These are phyloP conservation scores for Agonopterix alstromeriana DNA, from an alignment of 2,888 invertebrate species.

Conservation along the genomic window DNA sequence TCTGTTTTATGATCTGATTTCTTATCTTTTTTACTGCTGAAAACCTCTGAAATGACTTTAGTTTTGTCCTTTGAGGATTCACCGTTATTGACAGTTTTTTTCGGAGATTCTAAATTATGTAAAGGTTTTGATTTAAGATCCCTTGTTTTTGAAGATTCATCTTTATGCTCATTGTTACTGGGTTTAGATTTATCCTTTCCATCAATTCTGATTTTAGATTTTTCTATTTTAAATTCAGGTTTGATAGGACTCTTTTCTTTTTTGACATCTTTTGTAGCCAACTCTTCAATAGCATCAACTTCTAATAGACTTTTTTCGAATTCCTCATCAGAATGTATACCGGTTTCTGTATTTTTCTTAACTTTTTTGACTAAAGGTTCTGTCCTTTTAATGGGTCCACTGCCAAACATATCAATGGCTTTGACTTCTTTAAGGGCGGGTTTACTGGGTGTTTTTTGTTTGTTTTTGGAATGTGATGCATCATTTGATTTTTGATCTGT, in stretches of 20 bases:
- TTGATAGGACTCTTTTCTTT: conserved; percentile 5
- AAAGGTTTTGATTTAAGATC: too few relatives aligned
- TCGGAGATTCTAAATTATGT: too few relatives aligned
- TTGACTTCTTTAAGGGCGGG: conserved; percentile 51
- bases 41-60: not conserved
- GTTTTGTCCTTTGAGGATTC: not conserved
- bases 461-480: conserved; percentile 27
- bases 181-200: not conserved
- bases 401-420: conserved; percentile 78
- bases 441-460: conserved; percentile 27
- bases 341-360: conserved; percentile 61
- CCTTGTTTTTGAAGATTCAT: too few relatives aligned
- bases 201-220: not conserved
- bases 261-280: conserved; percentile 3
- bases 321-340: conserved; percentile 81
- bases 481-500: conserved; percentile 10
- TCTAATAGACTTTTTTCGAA: conserved; percentile 82
- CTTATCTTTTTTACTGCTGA: not conserved
- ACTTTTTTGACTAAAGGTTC: conserved; percentile 62
- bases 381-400: conserved; percentile 76
- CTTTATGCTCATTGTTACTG: too few relatives aligned
- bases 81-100: too few relatives aligned
- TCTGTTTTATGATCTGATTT: not conserved
- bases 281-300: conserved; percentile 67
- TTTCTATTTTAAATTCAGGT: not conserved